Evolutionary conservation across 1,140 invertebrate genomes (phyloP).

Genomic region (Achroia grisella): DNA sequence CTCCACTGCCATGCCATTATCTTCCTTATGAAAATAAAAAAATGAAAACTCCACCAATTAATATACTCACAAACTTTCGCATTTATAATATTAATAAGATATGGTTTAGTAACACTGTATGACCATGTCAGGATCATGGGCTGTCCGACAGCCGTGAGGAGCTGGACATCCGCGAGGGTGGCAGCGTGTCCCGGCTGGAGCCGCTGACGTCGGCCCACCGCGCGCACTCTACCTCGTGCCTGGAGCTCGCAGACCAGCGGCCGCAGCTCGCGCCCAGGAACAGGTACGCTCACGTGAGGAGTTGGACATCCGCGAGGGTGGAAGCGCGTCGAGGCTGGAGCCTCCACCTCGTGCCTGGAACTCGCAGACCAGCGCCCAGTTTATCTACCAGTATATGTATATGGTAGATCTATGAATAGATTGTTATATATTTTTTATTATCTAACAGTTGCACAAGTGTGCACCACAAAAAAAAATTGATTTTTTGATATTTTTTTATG

Average conservation of each 20-base stretch:
- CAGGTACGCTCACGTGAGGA: constrained; percentile 57
- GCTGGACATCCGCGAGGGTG: constrained; percentile 36
- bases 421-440: no score
- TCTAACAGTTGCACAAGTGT: neutral
- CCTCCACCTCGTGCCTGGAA: constrained; percentile 81
- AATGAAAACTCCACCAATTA: no score
- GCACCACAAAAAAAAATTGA: neutral
- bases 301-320: constrained; percentile 36
- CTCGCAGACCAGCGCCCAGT: constrained; percentile 61
- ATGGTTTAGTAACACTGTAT: no score
- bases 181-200: constrained; percentile 34
- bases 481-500: no score
- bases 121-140: constrained; percentile 57
- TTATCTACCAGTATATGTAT: neutral
- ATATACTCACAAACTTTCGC: no score
- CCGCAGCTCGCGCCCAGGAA: constrained; percentile 31
- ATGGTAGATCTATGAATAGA: neutral
- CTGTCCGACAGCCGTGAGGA: constrained; percentile 66
- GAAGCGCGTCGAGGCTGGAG: constrained; percentile 34
- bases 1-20: no score
- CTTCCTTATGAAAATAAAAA: no score
- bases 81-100: no score
- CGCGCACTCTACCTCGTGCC: constrained; percentile 81
- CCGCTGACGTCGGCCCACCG: constrained; percentile 64
- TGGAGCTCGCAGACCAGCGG: constrained; percentile 74